Conservation (phyloP, 2,888 invertebrate genomes). For the Sinohyriopsis cumingii region DNA sequence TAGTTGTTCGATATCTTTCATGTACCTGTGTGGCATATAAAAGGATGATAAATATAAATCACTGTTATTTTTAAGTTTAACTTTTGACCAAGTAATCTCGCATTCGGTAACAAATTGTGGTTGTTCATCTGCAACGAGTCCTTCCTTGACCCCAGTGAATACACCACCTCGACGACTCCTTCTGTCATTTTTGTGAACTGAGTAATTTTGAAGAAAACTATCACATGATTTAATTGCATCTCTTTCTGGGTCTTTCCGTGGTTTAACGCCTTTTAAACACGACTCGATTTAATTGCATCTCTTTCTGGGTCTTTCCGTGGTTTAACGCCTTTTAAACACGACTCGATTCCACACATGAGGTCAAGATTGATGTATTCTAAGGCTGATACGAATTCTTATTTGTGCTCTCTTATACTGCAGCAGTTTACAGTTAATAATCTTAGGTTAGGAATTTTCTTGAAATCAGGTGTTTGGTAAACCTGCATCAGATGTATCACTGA, state of each 20-base stretch:
- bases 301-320: slow-evolving; percentile 11
- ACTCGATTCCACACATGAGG: slow-evolving; percentile 12
- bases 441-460: background rate
- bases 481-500: too few species aligned
- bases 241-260: slow-evolving; percentile 7
- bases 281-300: too few species aligned
- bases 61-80: background rate
- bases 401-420: slow-evolving; percentile 6
- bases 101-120: background rate
- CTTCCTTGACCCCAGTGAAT: background rate
- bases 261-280: slow-evolving; percentile 13
- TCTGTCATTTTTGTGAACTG: slow-evolving; percentile 1
- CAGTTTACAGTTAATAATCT: slow-evolving; percentile 11
- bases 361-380: slow-evolving; percentile 12
- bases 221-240: slow-evolving; percentile 1
- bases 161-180: background rate
- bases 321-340: slow-evolving; percentile 9
- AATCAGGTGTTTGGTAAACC: too few species aligned
- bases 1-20: too few species aligned
- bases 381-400: slow-evolving; percentile 4
- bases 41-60: background rate
- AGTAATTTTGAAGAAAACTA: background rate
- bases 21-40: too few species aligned
- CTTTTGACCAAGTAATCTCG: background rate
- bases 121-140: too few species aligned